These are phyloP conservation scores for Chloropsis cyanopogon DNA, from an alignment of 2,113 vertebrate genomes.

Conservation along the genomic window DNA sequence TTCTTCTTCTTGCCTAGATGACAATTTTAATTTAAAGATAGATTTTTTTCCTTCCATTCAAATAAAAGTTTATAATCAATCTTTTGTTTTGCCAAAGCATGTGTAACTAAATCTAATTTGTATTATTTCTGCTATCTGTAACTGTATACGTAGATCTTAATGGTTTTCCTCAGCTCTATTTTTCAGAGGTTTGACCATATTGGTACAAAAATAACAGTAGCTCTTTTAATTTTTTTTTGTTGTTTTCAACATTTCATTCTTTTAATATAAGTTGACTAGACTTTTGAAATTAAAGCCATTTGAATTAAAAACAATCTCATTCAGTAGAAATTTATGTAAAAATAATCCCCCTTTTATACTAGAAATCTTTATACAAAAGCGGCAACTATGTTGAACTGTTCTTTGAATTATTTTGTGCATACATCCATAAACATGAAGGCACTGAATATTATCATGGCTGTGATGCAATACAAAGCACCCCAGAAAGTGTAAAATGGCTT, in stretches of 20 bases:
- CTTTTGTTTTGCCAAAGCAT: constrained; percentile 17
- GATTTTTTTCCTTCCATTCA: constrained; percentile 48
- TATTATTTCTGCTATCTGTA: background rate
- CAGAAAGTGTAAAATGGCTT: background rate
- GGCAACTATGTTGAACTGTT: background rate
- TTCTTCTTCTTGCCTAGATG: background rate
- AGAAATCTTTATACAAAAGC: background rate
- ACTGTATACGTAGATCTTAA: background rate
- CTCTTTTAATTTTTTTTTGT: background rate
- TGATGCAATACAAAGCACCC: background rate
- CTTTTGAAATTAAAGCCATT: background rate
- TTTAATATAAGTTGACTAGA: background rate
- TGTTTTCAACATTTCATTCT: background rate
- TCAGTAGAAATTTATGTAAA: background rate
- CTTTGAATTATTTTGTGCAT: background rate
- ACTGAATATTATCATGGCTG: background rate
- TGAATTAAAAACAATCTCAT: background rate
- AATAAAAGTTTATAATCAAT: constrained; percentile 37
- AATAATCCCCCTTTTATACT: background rate
- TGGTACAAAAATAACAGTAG: background rate
- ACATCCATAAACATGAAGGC: background rate
- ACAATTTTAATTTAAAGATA: constrained; percentile 48
- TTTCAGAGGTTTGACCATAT: background rate
- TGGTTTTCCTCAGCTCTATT: background rate
- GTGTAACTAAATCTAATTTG: constrained; percentile 22